Evolutionary conservation across 2,113 vertebrate species (phyloP), one percentile per base, ranked within the genome.

Genomic region (Macaca nemestrina): DNA sequence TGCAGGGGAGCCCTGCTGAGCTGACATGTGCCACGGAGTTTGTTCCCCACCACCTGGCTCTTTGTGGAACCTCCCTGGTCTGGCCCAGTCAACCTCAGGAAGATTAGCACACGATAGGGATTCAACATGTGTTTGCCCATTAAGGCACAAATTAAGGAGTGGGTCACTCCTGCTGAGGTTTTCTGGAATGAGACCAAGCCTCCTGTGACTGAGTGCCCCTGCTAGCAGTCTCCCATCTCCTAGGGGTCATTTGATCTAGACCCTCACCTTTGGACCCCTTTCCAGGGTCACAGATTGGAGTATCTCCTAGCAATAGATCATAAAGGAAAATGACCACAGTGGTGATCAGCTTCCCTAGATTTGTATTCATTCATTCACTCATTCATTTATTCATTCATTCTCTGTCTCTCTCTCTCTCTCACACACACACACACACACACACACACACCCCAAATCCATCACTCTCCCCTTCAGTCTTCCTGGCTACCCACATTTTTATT

Each of bases 1-100:
- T 50, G 96, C 82, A 59, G n/a, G n/a, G 78, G 85, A 95, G 16
- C 16, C 97, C 95, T 67, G 88, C 88, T 50, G 90, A 95, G 92
- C 61, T 0, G 2, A 79, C 35, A 22, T n/a, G 82, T 68, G 82
- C 68, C 79, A 50, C 22, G 2, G 86, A 95, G 78, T 61, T 81
- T 59, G 89, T 25, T 87, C 79, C 92, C 92, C 67, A 78, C 30
- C 92, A 90, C 90, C 76, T 95, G 94, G 78, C 40, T 70, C 61
- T 48, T 89, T 55, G 23, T 13, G 52, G 81, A 93, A 84, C 40
- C 27, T 32, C 72, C 79, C 73, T 61, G n/a, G 59, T 25, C n/a
- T 52, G 40, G 27, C 23, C 8, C 59, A 23, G 76, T 12, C 73
- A 48, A 40, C 17, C 43, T 87, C 55, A 57, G 70, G 23, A 55